These are phyloP conservation scores for Tetramorium alpestre DNA, from an alignment of 1,140 invertebrate genomes.

Conservation along the genomic window DNA sequence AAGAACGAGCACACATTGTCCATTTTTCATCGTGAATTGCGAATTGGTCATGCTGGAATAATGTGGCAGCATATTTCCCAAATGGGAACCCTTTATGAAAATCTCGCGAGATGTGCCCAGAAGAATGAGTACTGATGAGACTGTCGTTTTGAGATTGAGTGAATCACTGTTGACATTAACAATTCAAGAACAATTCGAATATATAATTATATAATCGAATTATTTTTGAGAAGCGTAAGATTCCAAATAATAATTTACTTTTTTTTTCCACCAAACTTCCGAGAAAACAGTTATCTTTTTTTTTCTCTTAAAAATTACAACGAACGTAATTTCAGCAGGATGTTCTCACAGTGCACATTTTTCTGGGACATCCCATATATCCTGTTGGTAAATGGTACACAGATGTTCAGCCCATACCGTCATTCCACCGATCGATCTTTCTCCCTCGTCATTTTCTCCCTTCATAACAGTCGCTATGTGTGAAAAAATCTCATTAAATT, in stretches of 20 bases:
- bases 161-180: not conserved
- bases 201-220: constrained; percentile 11
- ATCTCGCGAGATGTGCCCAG: not conserved
- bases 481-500: constrained; percentile 45
- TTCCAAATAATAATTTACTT: not conserved
- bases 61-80: constrained; percentile 23
- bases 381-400: constrained; percentile 8
- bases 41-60: constrained; percentile 12
- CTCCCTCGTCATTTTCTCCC: constrained; percentile 31
- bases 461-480: constrained; percentile 20
- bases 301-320: not conserved
- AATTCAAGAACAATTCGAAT: not conserved
- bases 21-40: constrained; percentile 41
- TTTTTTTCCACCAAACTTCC: not conserved
- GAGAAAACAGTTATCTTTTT: no score
- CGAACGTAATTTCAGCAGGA: not conserved
- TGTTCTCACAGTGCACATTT: not conserved
- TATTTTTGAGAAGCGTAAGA: not conserved
- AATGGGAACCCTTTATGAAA: not conserved
- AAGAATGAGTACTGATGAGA: not conserved
- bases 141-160: not conserved
- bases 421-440: constrained; percentile 39
- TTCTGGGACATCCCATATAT: constrained; percentile 21
- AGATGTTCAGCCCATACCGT: constrained; percentile 22
- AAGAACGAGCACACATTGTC: not conserved